phyloP scores from a whole-genome alignment of 2,888 invertebrate species.

The Synergus umbraculus region DNA sequence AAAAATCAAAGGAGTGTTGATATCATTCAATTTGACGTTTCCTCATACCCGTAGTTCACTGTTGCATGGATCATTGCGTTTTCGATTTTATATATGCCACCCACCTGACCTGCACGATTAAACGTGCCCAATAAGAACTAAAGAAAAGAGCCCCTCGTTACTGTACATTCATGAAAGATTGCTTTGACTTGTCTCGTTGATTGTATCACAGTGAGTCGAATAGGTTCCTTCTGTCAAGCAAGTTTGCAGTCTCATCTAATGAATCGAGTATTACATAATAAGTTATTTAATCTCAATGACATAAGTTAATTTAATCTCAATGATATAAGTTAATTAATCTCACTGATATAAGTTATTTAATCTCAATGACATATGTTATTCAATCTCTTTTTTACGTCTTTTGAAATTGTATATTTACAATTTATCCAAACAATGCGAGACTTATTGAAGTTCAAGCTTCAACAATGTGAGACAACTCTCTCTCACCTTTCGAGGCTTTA shows the following conservation, averaged over 20 bases:
- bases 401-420: not conserved
- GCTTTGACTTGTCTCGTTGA: slow-evolving; percentile 1
- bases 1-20: not conserved
- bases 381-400: not conserved
- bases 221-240: not conserved
- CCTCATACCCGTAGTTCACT: not conserved
- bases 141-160: slow-evolving; percentile 5
- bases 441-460: not conserved
- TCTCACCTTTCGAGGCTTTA: not conserved
- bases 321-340: too few species aligned
- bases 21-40: not conserved
- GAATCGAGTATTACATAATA: slow-evolving; percentile 1
- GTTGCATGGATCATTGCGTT: slow-evolving; percentile 13
- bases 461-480: not conserved
- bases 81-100: slow-evolving; percentile 33
- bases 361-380: not conserved
- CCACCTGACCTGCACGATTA: slow-evolving; percentile 8
- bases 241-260: not conserved
- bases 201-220: not conserved
- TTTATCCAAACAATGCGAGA: not conserved
- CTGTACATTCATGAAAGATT: slow-evolving; percentile 17
- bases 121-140: slow-evolving; percentile 1
- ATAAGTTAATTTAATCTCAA: too few species aligned
- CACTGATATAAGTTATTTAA: not conserved
- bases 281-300: not conserved